Conservation (phyloP, 2,888 invertebrate genomes). For the Disparrhopalites patrizii region DNA sequence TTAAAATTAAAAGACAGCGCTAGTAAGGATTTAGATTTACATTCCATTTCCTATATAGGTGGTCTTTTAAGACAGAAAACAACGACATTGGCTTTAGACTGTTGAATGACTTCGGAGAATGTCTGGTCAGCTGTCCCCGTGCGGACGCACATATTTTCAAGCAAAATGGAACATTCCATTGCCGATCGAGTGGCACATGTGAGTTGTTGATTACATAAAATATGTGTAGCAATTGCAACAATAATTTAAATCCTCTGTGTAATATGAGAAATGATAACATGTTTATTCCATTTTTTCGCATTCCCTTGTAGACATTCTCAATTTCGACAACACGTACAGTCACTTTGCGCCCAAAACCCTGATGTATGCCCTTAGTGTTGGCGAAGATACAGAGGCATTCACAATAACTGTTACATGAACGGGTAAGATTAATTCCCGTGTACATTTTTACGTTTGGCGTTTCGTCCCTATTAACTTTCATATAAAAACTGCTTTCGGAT, state of each 20-base stretch:
- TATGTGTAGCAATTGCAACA: no score
- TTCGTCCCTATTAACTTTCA: no score
- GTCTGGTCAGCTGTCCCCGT: conserved; percentile 6
- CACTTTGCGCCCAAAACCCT: conserved; percentile 13
- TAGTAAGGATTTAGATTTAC: no score
- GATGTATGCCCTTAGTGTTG: conserved; percentile 4
- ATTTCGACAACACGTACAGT: conserved; percentile 22
- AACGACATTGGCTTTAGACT: conserved; percentile 19
- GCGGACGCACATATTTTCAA: conserved; percentile 18
- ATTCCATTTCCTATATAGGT: no score
- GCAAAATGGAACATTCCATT: conserved; percentile 15
- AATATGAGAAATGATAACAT: neutral
- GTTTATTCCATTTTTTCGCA: neutral
- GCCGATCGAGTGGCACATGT: conserved; percentile 22
- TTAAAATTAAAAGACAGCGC: no score
- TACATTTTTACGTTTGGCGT: no score
- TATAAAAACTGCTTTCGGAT: no score
- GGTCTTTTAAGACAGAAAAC: conserved; percentile 12
- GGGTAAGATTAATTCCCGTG: no score
- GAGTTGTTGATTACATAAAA: neutral
- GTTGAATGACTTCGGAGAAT: neutral
- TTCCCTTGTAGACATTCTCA: conserved; percentile 8
- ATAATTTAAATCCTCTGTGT: neutral
- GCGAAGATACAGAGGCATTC: no score
- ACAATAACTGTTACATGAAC: no score